phyloP scores from a whole-genome alignment of 2,888 invertebrate species.

The Tenthredo distinguenda region DNA sequence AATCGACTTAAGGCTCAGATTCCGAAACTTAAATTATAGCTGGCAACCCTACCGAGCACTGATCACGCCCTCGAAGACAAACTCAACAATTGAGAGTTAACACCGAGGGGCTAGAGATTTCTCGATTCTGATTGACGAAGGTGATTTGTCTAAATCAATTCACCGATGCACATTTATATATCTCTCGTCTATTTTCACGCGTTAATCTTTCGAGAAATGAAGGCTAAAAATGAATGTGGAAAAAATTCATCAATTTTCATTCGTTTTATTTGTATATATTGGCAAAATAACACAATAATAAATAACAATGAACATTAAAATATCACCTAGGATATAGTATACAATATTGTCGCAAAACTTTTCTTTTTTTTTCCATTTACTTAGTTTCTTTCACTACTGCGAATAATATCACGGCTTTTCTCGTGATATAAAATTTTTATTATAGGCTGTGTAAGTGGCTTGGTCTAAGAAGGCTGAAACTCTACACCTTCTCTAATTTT shows the following conservation, averaged over 20 bases:
- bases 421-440: slow-evolving; percentile 9
- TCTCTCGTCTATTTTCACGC: background rate
- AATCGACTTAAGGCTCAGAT: slow-evolving; percentile 48
- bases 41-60: slow-evolving; percentile 22
- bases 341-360: slow-evolving; percentile 54
- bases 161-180: background rate
- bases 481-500: slow-evolving; percentile 17
- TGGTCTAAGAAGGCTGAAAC: slow-evolving; percentile 43
- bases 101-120: slow-evolving; percentile 10
- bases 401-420: slow-evolving; percentile 4
- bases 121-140: background rate
- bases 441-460: slow-evolving; percentile 35
- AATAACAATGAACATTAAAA: slow-evolving; percentile 47
- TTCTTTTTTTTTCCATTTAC: background rate
- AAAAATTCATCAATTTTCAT: background rate
- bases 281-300: slow-evolving; percentile 47
- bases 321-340: slow-evolving; percentile 45
- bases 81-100: slow-evolving; percentile 38
- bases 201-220: background rate
- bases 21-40: slow-evolving; percentile 48
- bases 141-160: background rate
- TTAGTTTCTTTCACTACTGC: background rate
- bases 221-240: background rate
- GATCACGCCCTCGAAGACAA: slow-evolving; percentile 40
- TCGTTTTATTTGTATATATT: slow-evolving; percentile 50